Percentiles rank a stretch among this genome's conserved stretches.
Conservation (phyloP, 2,888 invertebrate species). For the Lithophane semibrunnea region DNA sequence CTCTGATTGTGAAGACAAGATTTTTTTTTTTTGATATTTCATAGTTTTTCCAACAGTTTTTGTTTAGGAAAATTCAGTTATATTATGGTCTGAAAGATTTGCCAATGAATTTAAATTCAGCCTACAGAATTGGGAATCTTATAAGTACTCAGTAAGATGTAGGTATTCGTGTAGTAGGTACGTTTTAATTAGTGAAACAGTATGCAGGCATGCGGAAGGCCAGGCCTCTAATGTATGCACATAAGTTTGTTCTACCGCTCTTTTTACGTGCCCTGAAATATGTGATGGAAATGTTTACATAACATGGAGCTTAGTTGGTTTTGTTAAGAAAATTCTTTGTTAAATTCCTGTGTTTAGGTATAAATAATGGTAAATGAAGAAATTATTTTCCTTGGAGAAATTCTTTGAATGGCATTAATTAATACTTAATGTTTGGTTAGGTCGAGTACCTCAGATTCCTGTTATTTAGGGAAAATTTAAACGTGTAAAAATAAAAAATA, state of each 20-base stretch:
- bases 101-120: too few species aligned
- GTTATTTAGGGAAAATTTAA: not conserved
- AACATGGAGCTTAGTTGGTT: constrained; percentile 12
- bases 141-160: too few species aligned
- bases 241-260: constrained; percentile 21
- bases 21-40: too few species aligned
- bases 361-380: constrained; percentile 5
- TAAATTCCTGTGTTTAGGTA: not conserved
- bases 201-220: constrained; percentile 52
- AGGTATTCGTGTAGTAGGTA: constrained; percentile 13
- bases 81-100: too few species aligned
- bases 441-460: too few species aligned
- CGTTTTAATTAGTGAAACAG: constrained; percentile 53
- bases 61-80: too few species aligned
- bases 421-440: not conserved
- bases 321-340: constrained; percentile 10
- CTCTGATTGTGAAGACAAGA: too few species aligned
- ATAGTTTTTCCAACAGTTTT: too few species aligned
- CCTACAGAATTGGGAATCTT: too few species aligned
- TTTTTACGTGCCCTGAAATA: constrained; percentile 55
- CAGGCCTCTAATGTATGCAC: constrained; percentile 53
- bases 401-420: not conserved
- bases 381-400: not conserved
- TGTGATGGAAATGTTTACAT: constrained; percentile 17
- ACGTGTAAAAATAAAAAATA: too few species aligned